Evolutionary conservation across 2,797 vertebrate species (phyloP), one percentile per base, ranked within the genome.

Genomic region (Pampus argenteus): DNA sequence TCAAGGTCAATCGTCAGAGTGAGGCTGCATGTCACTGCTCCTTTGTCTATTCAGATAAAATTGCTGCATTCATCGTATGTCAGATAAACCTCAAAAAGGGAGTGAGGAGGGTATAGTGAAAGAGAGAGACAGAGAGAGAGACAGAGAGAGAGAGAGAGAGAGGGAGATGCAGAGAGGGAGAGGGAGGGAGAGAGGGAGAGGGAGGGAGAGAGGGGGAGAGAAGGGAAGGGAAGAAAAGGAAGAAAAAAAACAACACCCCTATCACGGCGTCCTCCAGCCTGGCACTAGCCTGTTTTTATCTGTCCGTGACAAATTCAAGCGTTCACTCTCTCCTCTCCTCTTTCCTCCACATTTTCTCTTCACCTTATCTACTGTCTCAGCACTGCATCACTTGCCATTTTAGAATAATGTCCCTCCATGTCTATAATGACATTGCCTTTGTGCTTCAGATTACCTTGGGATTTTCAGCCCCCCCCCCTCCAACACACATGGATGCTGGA

Each of bases 31-130:
- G 89, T 94, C 92, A 91, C 87, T 50, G 82, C 76, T 89, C 81
- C 91, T 94, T 94, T 92, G 93, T 94, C 92, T 93, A 93, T 92
- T 94, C 92, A 91, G 91, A 93, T 94, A 93, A 94, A 94, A 94
- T 86, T 91, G 91, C 89, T 75, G 91, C 93, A 94, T 95, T 93
- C 93, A 92, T 93, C 85, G 93, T 89, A 77, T 90, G 90, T 94
- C 92, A 94, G 93, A 95, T 95, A 94, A 94, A 94, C 86, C 92
- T 93, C 84, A 90, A 91, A 91, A 88, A 84, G 52, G 54, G 79
- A 81, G 71, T 74, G 82, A 86, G 83, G 76, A 79, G 79, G 62
- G 72, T 75, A 82, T 68, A 82, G 82, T 61, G 71, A 78, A 69
- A 66, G 74, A 58, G 60, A 57, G 48, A 55, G 63, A 49, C 72